phyloP scores from a whole-genome alignment of 1,140 invertebrate genomes.

The Dufourea novaeangliae region DNA sequence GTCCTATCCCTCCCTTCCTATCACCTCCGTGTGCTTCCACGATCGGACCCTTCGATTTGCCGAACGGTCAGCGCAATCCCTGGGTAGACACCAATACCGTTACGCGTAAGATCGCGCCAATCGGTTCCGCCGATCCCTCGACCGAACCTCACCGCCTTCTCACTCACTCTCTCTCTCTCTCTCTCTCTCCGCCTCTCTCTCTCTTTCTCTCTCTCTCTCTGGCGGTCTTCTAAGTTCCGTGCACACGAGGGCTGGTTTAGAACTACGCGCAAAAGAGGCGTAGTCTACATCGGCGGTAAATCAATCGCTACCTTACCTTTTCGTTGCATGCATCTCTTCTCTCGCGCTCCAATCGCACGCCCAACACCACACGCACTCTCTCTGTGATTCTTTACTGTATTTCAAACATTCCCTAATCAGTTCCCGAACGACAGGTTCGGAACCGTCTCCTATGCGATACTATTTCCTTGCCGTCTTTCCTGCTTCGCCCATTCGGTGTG shows the following conservation, averaged over 20 bases:
- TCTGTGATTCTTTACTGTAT: too few relatives aligned
- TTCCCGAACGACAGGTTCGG: too few relatives aligned
- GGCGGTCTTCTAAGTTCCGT: background rate
- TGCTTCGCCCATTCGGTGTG: background rate
- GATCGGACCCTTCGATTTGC: background rate
- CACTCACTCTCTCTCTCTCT: background rate
- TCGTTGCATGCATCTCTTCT: constrained; percentile 29
- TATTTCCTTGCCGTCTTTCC: background rate
- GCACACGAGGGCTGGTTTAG: constrained; percentile 6
- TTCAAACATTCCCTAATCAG: too few relatives aligned
- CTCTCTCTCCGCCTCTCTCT: background rate
- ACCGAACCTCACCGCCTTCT: background rate
- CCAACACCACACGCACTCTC: constrained; percentile 9
- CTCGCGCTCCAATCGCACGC: constrained; percentile 25
- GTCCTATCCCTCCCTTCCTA: background rate
- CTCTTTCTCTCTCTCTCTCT: background rate
- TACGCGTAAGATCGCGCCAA: background rate
- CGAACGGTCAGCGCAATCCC: constrained; percentile 5
- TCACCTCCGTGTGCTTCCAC: too few relatives aligned
- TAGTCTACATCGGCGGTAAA: constrained; percentile 29
- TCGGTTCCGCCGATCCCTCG: background rate
- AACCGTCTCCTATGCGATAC: too few relatives aligned
- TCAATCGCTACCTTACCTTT: constrained; percentile 42
- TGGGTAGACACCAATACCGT: too few relatives aligned
- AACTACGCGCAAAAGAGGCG: constrained; percentile 21